Evolutionary conservation across 2,888 invertebrate species (phyloP).

Genomic region (Ferrisia virgata): DNA sequence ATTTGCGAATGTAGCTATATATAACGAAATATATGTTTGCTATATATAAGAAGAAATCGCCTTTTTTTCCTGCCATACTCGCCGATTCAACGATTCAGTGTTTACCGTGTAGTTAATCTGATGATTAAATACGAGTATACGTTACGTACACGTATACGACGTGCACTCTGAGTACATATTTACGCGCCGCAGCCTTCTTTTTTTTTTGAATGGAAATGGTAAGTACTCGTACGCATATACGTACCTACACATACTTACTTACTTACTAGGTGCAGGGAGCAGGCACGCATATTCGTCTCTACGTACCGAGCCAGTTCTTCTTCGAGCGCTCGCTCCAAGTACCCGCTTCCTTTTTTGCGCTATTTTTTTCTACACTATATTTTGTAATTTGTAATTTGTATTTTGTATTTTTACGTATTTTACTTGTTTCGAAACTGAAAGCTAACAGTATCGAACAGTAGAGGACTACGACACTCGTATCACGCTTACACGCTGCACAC

Average conservation of each 20-base stretch:
- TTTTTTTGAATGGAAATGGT: not conserved
- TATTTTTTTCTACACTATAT: no score
- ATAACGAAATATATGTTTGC: not conserved
- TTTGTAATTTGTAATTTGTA: no score
- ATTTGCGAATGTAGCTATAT: not conserved
- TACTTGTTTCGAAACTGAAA: no score
- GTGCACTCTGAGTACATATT: not conserved
- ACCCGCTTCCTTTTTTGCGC: no score
- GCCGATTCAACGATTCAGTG: not conserved
- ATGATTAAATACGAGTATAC: not conserved
- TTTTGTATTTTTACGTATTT: no score
- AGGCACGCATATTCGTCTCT: no score
- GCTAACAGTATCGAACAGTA: no score
- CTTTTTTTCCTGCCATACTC: not conserved
- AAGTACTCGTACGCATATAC: not conserved
- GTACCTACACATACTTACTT: not conserved
- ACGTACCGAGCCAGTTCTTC: no score
- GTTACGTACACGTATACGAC: not conserved
- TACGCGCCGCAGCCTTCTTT: not conserved
- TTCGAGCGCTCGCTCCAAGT: no score
- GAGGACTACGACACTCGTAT: no score
- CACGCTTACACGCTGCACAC: no score
- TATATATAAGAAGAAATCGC: not conserved
- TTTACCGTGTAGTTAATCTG: not conserved
- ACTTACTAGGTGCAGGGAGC: no score